A percentile compares a stretch with the other conserved stretches of the same genome.
Evolutionary conservation across 2,888 invertebrate species (phyloP).

Genomic region (Rambutsinella grinnellia): DNA sequence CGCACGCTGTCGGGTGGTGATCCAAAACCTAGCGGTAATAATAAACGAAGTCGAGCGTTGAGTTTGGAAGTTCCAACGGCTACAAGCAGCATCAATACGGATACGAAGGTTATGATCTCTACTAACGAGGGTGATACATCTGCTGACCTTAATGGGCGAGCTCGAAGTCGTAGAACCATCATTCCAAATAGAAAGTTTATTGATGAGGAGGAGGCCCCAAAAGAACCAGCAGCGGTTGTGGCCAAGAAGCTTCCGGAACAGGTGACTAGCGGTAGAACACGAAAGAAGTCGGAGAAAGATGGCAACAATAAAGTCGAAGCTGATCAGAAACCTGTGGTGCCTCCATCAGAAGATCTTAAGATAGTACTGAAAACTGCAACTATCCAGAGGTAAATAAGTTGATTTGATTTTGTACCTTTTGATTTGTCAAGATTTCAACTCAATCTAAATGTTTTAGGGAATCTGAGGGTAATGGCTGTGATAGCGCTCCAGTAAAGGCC

Average conservation of each 20-base stretch:
- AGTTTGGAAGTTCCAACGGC: neutral
- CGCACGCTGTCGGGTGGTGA: constrained; percentile 1
- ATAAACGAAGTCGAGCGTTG: neutral
- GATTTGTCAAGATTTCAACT: no score
- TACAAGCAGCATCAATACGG: neutral
- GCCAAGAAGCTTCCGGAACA: constrained; percentile 4
- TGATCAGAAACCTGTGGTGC: neutral
- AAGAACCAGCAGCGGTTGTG: neutral
- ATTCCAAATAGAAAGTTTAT: constrained; percentile 46
- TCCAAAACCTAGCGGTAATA: neutral
- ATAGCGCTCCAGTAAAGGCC: neutral
- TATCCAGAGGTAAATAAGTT: no score
- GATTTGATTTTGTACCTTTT: no score
- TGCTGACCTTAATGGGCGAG: constrained; percentile 1
- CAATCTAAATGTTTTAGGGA: no score
- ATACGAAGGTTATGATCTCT: neutral
- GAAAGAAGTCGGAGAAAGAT: constrained; percentile 33
- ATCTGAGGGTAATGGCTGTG: no score
- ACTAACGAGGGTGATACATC: neutral
- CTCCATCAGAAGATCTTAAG: no score
- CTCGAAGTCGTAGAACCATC: constrained; percentile 44
- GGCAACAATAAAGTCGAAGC: no score
- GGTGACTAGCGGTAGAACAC: constrained; percentile 13
- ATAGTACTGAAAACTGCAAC: no score
- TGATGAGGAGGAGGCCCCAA: constrained; percentile 1